Base-by-base conservation (phyloP, 1,140 invertebrate species). In the Phocides pigmalion region DNA sequence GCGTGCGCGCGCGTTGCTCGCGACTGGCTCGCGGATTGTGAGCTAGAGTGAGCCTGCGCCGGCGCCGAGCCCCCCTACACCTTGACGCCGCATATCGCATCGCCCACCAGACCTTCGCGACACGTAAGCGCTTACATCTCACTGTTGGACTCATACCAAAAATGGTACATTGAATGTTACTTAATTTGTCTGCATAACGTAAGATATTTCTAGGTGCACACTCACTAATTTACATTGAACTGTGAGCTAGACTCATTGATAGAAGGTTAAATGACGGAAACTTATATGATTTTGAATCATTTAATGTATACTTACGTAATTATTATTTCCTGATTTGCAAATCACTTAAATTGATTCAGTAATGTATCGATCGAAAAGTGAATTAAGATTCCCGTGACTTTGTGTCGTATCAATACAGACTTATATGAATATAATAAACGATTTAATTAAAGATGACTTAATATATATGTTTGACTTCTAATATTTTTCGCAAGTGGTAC, bases 81-180 rank as follows among this genome's bases (percentile, higher is more conserved):
- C 84, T 83, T 84, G 79, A 75, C 74, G 79, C 70, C 67, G 50
- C 67, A 64, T 69, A 58, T 65, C 67, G 63, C 68, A 50, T 76
- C 83, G 80, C 84, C 83, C 86, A 86, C 80, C 61, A 85, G 76
- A 83, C 86, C 83, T 88, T 85, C 79, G 72, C 70, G 84, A 89
- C 87, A 90, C 88, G 88, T 90, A 88, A 90, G 84, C 84, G 86
- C 70, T 88, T 64, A 82, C 86, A 88, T 86, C 81, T 88, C 82
- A 56, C 74, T 68, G 76, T 77, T 76, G 81, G 75, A 86, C 72
- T 84, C 72, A 79, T 69, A 88, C 88, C 88, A 84, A 89, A 90
- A 89, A 89, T 81, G 87, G 88, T 42, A 72, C 63, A 76, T 74
- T 65, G 81, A 87, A 87, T 84, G 61, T 74, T 80, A 76, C 64